Conservation (phyloP, 2,888 invertebrate species). For the Drosophila infuscata region DNA sequence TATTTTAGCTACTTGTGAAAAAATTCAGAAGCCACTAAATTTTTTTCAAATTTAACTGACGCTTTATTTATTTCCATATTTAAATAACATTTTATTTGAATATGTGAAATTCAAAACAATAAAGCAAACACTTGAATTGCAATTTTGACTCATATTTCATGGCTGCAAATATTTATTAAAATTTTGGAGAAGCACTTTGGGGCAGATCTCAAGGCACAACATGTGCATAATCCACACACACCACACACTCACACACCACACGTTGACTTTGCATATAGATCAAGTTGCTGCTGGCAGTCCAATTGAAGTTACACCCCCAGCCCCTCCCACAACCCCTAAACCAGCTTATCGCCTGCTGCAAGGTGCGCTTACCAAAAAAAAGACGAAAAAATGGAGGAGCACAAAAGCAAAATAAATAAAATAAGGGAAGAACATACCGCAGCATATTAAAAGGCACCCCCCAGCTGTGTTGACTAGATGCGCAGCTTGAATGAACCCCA, state of each 20-base stretch:
- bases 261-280: conserved; percentile 64
- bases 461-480: conserved; percentile 64
- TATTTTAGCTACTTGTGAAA: not conserved
- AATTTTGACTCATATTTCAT: conserved; percentile 51
- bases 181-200: conserved; percentile 42
- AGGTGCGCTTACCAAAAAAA: conserved; percentile 67
- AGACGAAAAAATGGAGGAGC: conserved; percentile 10
- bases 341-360: conserved; percentile 72
- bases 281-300: conserved; percentile 44
- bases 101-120: conserved; percentile 12
- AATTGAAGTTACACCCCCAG: conserved; percentile 4
- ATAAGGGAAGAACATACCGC: conserved; percentile 68
- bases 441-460: conserved; percentile 77
- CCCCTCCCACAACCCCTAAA: conserved; percentile 13
- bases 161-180: conserved; percentile 65
- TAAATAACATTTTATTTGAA: conserved; percentile 29
- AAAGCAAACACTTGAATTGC: conserved; percentile 23
- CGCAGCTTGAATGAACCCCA: conserved; percentile 46
- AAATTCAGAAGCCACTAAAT: not conserved
- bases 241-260: conserved; percentile 7
- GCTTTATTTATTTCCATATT: conserved; percentile 42
- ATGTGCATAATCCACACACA: conserved; percentile 66
- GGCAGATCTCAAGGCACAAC: conserved; percentile 55
- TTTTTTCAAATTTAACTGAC: conserved; percentile 1
- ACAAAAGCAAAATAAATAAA: conserved; percentile 33